Evolutionary conservation across 23 tunicate species (phyloP).

Genomic region (Diplosoma virens): DNA sequence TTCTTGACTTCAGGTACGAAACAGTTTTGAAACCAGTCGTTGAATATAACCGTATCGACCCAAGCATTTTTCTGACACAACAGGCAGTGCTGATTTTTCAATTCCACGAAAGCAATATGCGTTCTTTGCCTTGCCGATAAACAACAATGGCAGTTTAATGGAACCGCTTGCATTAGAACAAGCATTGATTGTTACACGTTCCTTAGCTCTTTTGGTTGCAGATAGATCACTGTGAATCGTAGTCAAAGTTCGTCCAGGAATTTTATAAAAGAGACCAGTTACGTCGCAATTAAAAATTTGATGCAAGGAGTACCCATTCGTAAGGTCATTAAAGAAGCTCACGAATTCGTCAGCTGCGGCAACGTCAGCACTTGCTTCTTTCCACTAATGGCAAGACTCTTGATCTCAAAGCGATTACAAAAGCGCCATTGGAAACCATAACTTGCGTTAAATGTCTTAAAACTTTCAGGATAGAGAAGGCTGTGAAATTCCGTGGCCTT

Average conservation of each 20-base stretch:
- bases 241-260: slow-evolving; percentile 12
- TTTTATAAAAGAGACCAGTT: slow-evolving; percentile 25
- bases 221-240: slow-evolving; percentile 19
- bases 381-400: slow-evolving; percentile 3
- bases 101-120: slow-evolving; percentile 25
- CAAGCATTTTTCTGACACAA: no score
- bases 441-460: slow-evolving; percentile 6
- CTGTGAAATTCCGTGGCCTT: slow-evolving; percentile 32
- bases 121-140: slow-evolving; percentile 25
- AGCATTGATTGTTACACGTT: background rate
- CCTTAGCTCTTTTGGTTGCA: slow-evolving; percentile 24
- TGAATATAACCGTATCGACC: slow-evolving; percentile 8
- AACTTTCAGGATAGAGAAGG: slow-evolving; percentile 4
- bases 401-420: slow-evolving; percentile 4
- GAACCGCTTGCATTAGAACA: slow-evolving; percentile 37
- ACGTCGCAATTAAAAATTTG: slow-evolving; percentile 15
- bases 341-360: slow-evolving; percentile 10
- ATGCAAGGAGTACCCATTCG: slow-evolving; percentile 16
- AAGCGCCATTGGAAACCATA: background rate
- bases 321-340: background rate
- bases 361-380: slow-evolving; percentile 14
- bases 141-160: slow-evolving; percentile 25
- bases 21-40: slow-evolving; percentile 21
- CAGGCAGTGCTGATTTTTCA: slow-evolving; percentile 17
- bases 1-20: slow-evolving; percentile 19